These are phyloP conservation scores for Salvelinus namaycush DNA, from an alignment of 2,113 vertebrate species.

Conservation along the genomic window DNA sequence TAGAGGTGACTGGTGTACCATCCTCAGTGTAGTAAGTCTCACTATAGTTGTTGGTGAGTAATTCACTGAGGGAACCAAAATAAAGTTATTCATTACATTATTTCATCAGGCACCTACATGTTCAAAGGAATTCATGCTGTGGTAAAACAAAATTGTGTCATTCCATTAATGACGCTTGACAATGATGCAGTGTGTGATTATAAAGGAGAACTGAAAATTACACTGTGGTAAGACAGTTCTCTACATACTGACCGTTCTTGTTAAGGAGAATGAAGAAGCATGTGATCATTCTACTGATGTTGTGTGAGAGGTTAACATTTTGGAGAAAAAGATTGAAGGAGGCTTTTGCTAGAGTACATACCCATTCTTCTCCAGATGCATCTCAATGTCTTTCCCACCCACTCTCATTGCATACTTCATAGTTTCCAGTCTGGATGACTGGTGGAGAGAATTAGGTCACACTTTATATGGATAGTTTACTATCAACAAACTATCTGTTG, in stretches of 20 bases:
- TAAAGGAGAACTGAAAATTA: neutral
- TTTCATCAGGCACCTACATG: neutral
- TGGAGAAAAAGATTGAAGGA: no score
- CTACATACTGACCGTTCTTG: no score
- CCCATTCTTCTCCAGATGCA: slow-evolving; percentile 72
- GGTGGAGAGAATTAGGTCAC: neutral
- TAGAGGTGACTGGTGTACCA: slow-evolving; percentile 61
- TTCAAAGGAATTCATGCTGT: no score
- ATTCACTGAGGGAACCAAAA: slow-evolving; percentile 57
- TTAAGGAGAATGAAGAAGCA: no score
- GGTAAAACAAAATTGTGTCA: no score
- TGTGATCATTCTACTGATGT: no score
- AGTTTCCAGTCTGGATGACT: slow-evolving; percentile 57
- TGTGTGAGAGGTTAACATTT: no score
- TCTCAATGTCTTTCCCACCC: slow-evolving; percentile 61
- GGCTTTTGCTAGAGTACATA: slow-evolving; percentile 30
- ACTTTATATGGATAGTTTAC: no score
- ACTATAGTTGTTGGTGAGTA: slow-evolving; percentile 70
- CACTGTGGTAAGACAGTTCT: neutral
- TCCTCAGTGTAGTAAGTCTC: slow-evolving; percentile 72
- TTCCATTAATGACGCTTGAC: neutral
- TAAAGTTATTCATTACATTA: neutral
- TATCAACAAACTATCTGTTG: no score
- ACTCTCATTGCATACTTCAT: slow-evolving; percentile 69
- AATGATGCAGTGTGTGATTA: neutral